These are phyloP conservation scores for Flexamia atlantica DNA, from an alignment of 2,888 invertebrate genomes.

Conservation along the genomic window DNA sequence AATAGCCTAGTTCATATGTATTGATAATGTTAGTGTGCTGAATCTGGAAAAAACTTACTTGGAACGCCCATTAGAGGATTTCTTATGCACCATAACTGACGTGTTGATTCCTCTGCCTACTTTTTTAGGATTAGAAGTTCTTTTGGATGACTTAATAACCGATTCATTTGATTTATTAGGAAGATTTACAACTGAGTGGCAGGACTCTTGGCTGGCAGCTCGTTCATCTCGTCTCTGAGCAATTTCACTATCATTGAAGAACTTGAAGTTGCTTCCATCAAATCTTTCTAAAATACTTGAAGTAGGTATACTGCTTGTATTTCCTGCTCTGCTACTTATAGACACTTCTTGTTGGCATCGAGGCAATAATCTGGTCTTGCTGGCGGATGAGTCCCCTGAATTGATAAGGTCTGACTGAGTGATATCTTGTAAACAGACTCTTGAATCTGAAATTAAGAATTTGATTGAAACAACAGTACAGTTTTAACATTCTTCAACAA, in stretches of 20 bases:
- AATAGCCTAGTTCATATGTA: too few relatives aligned
- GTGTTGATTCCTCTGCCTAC: not conserved
- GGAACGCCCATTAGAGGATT: not conserved
- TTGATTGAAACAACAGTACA: too few relatives aligned
- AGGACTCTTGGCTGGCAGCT: not conserved
- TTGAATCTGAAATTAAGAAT: not conserved
- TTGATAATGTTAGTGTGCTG: too few relatives aligned
- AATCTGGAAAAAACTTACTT: not conserved
- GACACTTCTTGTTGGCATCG: not conserved
- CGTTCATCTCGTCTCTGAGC: not conserved
- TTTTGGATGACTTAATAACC: not conserved
- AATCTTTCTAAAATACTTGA: not conserved
- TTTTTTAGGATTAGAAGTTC: not conserved
- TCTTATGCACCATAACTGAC: not conserved
- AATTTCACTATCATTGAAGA: not conserved
- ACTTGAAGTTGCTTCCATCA: not conserved
- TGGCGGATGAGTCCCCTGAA: not conserved
- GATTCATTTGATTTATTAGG: not conserved
- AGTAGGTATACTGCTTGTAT: not conserved
- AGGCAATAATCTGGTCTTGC: not conserved
- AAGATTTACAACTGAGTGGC: not conserved
- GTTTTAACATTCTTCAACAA: too few relatives aligned
- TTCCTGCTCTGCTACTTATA: not conserved
- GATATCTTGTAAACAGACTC: not conserved
- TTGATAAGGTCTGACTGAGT: not conserved